Evolutionary conservation across 2,888 invertebrate genomes (phyloP), one percentile per base, ranked within the genome.

Genomic region (Eumerus sabulonum): DNA sequence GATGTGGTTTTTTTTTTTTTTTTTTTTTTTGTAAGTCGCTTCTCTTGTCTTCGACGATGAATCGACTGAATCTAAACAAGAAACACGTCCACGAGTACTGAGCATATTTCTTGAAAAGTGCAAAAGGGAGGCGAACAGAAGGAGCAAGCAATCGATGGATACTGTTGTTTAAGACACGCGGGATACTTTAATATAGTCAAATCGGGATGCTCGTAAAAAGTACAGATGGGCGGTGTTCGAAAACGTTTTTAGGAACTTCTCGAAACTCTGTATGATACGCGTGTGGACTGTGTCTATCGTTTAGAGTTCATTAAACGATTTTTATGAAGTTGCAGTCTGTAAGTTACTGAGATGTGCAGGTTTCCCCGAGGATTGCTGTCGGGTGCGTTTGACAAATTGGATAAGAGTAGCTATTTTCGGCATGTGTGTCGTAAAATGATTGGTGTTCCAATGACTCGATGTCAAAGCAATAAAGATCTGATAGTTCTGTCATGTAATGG

Each of bases 271-370:
- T 57, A 27, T 54, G 48, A 40, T 38, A 50, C 48, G 48, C 40
- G 54, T 60, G 45, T 42, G 59, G 44, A 51, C 64, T 45, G 40
- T 38, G 67, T 40, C 3, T 2, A 27, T n/a, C n/a, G 60, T 19
- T 60, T 54, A 62, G 73, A 77, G 77, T 77, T 77, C 77, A 77
- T 77, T 77, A 77, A 77, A 77, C 62, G 57, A 17, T 63, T 67
- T 77, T 77, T 67, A 77, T 77, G 73, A 73, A 67, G 77, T 77
- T 56, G 54, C 56, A 56, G 16, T 54, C 54, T 66, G 42, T 27
- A 40, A 14, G 50, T 44, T 62, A 56, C 16, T 64, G 9, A 36
- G 38, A 54, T 9, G 40, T 17, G 51, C 18, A 48, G 27, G 40
- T 45, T 16, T 35, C 36, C 2, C 12, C 0, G 5, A 16, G 44